phyloP scores from a whole-genome alignment of 1,140 invertebrate genomes.

The Drosophila pachea region DNA sequence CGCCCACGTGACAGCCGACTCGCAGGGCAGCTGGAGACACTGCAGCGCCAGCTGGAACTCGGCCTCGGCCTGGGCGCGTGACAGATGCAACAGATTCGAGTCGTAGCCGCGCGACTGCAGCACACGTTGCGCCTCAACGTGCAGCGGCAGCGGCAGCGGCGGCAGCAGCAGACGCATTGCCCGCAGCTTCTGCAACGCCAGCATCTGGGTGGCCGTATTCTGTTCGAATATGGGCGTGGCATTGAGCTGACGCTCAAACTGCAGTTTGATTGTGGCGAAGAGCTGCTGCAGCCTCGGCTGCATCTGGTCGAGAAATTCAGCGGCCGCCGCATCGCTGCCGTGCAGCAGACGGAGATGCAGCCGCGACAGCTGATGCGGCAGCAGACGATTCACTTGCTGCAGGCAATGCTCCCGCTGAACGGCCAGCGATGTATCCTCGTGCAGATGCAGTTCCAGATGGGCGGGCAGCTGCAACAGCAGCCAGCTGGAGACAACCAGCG shows the following conservation, averaged over 20 bases:
- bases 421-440: slow-evolving; percentile 43
- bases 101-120: slow-evolving; percentile 42
- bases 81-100: slow-evolving; percentile 55
- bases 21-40: slow-evolving; percentile 30
- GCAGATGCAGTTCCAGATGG: slow-evolving; percentile 58
- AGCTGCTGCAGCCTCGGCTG: slow-evolving; percentile 32
- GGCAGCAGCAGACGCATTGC: slow-evolving; percentile 60
- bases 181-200: slow-evolving; percentile 57
- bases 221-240: slow-evolving; percentile 56
- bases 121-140: background rate
- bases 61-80: slow-evolving; percentile 18
- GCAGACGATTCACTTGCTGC: slow-evolving; percentile 47
- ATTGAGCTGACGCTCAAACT: slow-evolving; percentile 59
- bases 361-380: slow-evolving; percentile 49
- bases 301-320: background rate
- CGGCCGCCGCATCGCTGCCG: slow-evolving; percentile 34
- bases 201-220: slow-evolving; percentile 25
- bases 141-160: background rate
- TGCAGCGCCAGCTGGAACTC: slow-evolving; percentile 43
- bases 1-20: background rate
- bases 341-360: slow-evolving; percentile 48
- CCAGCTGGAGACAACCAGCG: slow-evolving; percentile 52
- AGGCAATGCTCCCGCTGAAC: slow-evolving; percentile 54
- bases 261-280: slow-evolving; percentile 48
- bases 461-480: slow-evolving; percentile 61